Evolutionary conservation across 2,113 vertebrate genomes (phyloP).

Genomic region (Fulmarus glacialis): DNA sequence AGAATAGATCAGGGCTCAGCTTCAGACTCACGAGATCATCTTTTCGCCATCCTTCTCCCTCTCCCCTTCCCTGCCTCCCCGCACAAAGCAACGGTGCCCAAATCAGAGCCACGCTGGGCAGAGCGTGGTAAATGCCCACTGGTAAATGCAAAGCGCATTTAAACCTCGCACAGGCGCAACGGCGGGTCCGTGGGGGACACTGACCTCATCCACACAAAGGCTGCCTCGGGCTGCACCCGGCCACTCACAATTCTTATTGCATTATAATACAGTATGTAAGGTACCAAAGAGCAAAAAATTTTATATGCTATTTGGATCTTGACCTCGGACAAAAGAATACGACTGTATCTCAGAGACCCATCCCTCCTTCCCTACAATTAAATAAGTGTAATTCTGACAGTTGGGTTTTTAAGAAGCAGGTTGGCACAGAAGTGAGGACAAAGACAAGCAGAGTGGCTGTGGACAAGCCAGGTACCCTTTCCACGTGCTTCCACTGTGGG

Average conservation of each 20-base stretch:
- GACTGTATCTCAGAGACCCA: not conserved
- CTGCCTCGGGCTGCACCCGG: not conserved
- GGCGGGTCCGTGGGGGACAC: rapidly evolving
- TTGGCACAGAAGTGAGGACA: not conserved
- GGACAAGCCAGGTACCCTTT: too few relatives aligned
- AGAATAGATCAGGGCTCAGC: not conserved
- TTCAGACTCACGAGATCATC: rapidly evolving
- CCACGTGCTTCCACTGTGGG: rapidly evolving
- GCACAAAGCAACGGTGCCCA: not conserved
- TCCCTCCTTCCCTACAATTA: not conserved
- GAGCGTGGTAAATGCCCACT: too few relatives aligned
- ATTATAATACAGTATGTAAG: not conserved
- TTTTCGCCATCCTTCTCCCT: not conserved
- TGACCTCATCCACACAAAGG: rapidly evolving
- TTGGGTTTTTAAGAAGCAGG: not conserved
- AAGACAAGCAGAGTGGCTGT: not conserved
- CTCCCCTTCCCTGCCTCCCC: not conserved
- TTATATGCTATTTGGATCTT: not conserved
- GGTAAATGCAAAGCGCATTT: rapidly evolving
- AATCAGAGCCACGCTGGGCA: rapidly evolving
- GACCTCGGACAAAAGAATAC: not conserved
- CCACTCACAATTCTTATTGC: not conserved
- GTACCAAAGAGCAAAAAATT: not conserved
- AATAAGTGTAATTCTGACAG: not conserved
- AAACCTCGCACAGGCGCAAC: rapidly evolving